A percentile compares a stretch with the other conserved stretches of the same genome.
Evolutionary conservation across 2,113 vertebrate genomes (phyloP).

Genomic region (Morphnarchus princeps): DNA sequence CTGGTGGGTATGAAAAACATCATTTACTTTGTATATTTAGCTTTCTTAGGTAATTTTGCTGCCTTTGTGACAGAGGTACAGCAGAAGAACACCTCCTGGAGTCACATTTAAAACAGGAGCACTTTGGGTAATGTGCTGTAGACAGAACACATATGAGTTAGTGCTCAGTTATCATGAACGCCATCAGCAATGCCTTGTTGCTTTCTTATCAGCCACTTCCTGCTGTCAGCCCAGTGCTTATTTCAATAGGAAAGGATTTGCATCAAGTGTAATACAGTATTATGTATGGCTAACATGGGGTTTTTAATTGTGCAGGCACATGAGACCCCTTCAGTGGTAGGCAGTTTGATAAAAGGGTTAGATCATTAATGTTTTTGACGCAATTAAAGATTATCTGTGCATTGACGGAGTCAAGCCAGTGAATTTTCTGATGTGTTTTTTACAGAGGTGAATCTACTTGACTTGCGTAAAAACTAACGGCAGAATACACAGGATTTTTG

Average conservation of each 20-base stretch:
- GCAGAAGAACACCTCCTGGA: slow-evolving; percentile 50
- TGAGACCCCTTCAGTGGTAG: slow-evolving; percentile 80
- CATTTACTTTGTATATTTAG: slow-evolving; percentile 41
- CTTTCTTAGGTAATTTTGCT: slow-evolving; percentile 59
- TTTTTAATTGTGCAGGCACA: slow-evolving; percentile 85
- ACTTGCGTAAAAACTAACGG: neutral
- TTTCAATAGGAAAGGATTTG: slow-evolving; percentile 84
- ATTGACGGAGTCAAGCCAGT: slow-evolving; percentile 27
- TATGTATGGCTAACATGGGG: slow-evolving; percentile 66
- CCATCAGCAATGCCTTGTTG: slow-evolving; percentile 82
- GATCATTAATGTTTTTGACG: slow-evolving; percentile 77
- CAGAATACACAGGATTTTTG: neutral
- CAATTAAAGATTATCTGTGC: slow-evolving; percentile 75
- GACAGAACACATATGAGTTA: slow-evolving; percentile 67
- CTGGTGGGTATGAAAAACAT: slow-evolving; percentile 45
- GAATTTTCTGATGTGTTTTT: slow-evolving; percentile 42
- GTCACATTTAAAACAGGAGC: slow-evolving; percentile 49
- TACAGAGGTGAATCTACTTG: slow-evolving; percentile 28
- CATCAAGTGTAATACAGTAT: slow-evolving; percentile 77
- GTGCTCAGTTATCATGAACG: slow-evolving; percentile 75
- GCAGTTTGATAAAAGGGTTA: slow-evolving; percentile 86
- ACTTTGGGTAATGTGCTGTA: slow-evolving; percentile 62
- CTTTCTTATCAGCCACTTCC: slow-evolving; percentile 79
- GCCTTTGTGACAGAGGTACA: slow-evolving; percentile 49
- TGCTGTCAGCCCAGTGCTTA: slow-evolving; percentile 79